Base-by-base conservation (phyloP, 2,113 vertebrate genomes). In the Mormyrus iriodes region DNA sequence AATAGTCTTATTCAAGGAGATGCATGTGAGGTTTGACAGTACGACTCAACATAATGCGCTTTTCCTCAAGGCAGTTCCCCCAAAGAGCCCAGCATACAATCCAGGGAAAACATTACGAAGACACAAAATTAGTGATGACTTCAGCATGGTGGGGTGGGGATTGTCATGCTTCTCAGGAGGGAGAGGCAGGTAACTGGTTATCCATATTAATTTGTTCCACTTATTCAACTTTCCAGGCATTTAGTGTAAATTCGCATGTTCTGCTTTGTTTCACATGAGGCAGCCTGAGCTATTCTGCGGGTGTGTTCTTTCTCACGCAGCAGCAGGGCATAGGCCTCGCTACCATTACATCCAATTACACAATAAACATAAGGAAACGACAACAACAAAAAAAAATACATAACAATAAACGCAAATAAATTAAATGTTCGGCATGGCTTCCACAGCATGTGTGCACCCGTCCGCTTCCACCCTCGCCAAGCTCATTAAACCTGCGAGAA, bases 91-190 rank as follows among this genome's bases (percentile, higher is more conserved):
- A 39, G 35, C 73, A 79, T 79, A 42, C 17, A 79, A 42, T 79
- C 35, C 73, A 79, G 73, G 73, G 73, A 79, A 79, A 79, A 79
- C 73, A 79, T 79, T 79, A 79, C 73, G 5, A 79, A 76, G 69
- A 76, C 73, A 79, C 73, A 79, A 79, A 79, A 79, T 79, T 79
- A 79, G 73, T 79, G n/a, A 79, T 79, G 73, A 79, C 73, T 42
- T 79, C 73, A 79, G 6, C 10, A n/a, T 7, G 13, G 35, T 17
- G 31, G 35, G 35, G 61, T 15, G 69, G 31, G 12, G 61, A 1
- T 76, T 35, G 35, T 39, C 69, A 39, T 76, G 35, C 69, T 39
- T 76, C 35, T 76, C 69, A 19, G 3, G 69, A 76, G 69, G 73
- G 73, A 19, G 35, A 79, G 15, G 31, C 73, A 79, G 73, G 73